Evolutionary conservation across 2,888 invertebrate genomes (phyloP).

Genomic region (Mimas tiliae): DNA sequence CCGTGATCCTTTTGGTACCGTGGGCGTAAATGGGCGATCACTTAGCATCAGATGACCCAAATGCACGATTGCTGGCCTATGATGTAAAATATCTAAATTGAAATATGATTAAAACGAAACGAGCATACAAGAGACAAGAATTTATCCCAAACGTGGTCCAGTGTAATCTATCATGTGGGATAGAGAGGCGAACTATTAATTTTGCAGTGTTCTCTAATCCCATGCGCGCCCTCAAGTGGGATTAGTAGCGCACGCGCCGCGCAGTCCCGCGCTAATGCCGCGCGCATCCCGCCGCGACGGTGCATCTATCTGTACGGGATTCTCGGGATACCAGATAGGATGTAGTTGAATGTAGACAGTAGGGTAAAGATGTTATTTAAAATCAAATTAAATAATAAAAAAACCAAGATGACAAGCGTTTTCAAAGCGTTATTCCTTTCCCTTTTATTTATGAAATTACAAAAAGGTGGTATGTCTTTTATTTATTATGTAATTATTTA

Average conservation of each 20-base stretch:
- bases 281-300: conserved; percentile 22
- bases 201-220: conserved; percentile 28
- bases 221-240: conserved; percentile 31
- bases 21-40: too few relatives aligned
- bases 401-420: too few relatives aligned
- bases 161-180: conserved; percentile 6
- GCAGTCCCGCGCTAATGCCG: conserved; percentile 27
- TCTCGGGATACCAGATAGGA: conserved; percentile 10
- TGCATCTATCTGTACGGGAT: conserved; percentile 30
- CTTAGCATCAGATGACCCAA: too few relatives aligned
- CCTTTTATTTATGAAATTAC: too few relatives aligned
- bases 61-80: too few relatives aligned
- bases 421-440: too few relatives aligned
- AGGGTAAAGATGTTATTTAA: neutral
- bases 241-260: conserved; percentile 29
- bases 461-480: too few relatives aligned
- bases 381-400: neutral
- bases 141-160: neutral
- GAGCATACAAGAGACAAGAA: neutral
- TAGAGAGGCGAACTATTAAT: conserved; percentile 29
- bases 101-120: neutral
- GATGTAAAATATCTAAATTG: too few relatives aligned
- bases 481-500: too few relatives aligned
- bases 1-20: too few relatives aligned
- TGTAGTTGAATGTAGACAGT: neutral